Percentiles rank a stretch among this genome's conserved stretches.
These are phyloP conservation scores for Eurois occulta DNA, from an alignment of 2,888 invertebrate genomes.

Conservation along the genomic window DNA sequence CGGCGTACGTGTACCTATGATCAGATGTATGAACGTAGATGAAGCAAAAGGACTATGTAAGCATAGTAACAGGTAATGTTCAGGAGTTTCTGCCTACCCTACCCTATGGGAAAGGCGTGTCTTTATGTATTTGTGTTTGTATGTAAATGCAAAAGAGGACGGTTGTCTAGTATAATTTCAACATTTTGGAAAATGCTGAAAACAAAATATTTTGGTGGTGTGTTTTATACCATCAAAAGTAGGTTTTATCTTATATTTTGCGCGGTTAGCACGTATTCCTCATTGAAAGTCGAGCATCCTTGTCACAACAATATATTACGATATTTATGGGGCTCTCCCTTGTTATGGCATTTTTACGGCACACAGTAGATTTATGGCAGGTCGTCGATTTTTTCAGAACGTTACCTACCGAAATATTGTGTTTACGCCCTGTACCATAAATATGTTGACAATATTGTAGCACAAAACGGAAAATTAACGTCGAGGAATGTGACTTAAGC, in stretches of 20 bases:
- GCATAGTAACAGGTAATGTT: background rate
- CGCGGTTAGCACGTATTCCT: slow-evolving; percentile 13
- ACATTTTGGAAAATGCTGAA: slow-evolving; percentile 20
- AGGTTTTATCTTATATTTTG: background rate
- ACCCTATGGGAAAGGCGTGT: too few relatives aligned
- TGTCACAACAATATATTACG: slow-evolving; percentile 47
- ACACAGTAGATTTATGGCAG: slow-evolving; percentile 45
- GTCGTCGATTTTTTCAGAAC: slow-evolving; percentile 7
- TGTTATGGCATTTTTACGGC: slow-evolving; percentile 49
- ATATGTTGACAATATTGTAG: background rate
- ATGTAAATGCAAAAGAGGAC: background rate
- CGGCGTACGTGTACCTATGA: too few relatives aligned
- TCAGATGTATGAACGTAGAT: too few relatives aligned
- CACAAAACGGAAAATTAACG: background rate
- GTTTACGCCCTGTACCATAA: slow-evolving; percentile 4
- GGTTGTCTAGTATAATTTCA: background rate
- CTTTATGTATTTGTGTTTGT: background rate
- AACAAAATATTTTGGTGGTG: background rate
- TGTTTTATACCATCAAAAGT: background rate
- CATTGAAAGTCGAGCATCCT: slow-evolving; percentile 49
- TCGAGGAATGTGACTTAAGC: background rate
- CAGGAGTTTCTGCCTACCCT: background rate
- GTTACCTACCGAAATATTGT: background rate
- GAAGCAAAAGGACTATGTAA: too few relatives aligned
- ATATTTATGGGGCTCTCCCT: slow-evolving; percentile 25